Base-by-base conservation (phyloP, 2,888 invertebrate genomes). In the Chrysolina oricalcia region DNA sequence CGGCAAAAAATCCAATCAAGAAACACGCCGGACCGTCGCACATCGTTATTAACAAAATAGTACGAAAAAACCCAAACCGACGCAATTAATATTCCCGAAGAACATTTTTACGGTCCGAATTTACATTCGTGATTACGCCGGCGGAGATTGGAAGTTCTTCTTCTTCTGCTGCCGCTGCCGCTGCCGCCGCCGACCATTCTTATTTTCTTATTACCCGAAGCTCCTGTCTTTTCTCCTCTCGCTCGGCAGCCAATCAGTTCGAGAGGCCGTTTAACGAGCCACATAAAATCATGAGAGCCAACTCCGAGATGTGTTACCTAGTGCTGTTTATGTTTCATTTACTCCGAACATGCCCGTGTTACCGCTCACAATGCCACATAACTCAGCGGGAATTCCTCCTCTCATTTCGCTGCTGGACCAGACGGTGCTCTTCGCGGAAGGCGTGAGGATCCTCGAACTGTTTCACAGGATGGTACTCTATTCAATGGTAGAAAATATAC, bases 171-270 rank as follows among this genome's bases (percentile, higher is more conserved):
- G 27, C 35, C 21, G 27, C n/a, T n/a, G 27, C 19, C 21, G 35
- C 27, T n/a, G n/a, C 10, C 8, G 66, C 21, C 48, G 76, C 75
- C 78, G 75, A 76, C 78, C 73, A 78, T 78, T 77, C 75, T 78
- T 72, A 75, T 75, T 78, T 78, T 73, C 73, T 78, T 72, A 78
- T 77, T 77, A 75, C 77, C 73, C 74, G 76, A 71, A 74, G 74
- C 78, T 80, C 70, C 68, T 68, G 77, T 76, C 74, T 77, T 76
- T 73, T 78, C 77, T 74, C 71, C 74, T 74, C 72, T 73, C 53
- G 69, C 67, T 74, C 78, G 76, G 74, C 78, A 75, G 77, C 80
- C 80, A 80, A 80, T 80, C 80, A 75, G 73, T 75, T 71, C 72
- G 65, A 64, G 62, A 73, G 69, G 70, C 77, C 78, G 76, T 78